Evolutionary conservation across 2,113 vertebrate species (phyloP).

Genomic region (Rhinolophus ferrumequinum): DNA sequence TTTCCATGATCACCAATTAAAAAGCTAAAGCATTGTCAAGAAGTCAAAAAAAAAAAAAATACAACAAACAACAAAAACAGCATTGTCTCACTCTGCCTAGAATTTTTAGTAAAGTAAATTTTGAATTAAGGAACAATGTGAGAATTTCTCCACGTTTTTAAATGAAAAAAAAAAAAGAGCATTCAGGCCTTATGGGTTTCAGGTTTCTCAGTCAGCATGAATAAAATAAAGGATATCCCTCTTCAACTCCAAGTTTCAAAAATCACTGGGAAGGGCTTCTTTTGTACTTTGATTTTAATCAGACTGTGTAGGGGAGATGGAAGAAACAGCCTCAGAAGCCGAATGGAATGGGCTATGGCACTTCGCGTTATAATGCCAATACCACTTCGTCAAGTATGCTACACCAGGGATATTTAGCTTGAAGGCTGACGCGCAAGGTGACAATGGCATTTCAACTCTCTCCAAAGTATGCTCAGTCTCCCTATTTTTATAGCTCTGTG

Average conservation of each 20-base stretch:
- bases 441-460: not conserved
- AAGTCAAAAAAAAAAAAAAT: not conserved
- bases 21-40: not conserved
- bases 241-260: not conserved
- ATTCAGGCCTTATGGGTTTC: not conserved
- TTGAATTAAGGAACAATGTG: not conserved
- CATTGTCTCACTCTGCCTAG: not conserved
- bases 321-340: not conserved
- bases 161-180: not conserved
- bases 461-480: not conserved
- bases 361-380: not conserved
- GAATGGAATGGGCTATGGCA: not conserved
- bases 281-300: not conserved
- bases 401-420: not conserved
- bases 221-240: not conserved
- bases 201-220: not conserved
- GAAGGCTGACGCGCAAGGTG: not conserved
- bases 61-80: no score
- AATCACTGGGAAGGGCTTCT: not conserved
- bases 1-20: not conserved
- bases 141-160: not conserved
- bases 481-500: not conserved
- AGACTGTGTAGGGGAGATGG: rapidly evolving
- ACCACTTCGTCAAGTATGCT: not conserved
- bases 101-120: not conserved